phyloP scores from a whole-genome alignment of 2,888 invertebrate genomes.

The Caenorhabditis afra region DNA sequence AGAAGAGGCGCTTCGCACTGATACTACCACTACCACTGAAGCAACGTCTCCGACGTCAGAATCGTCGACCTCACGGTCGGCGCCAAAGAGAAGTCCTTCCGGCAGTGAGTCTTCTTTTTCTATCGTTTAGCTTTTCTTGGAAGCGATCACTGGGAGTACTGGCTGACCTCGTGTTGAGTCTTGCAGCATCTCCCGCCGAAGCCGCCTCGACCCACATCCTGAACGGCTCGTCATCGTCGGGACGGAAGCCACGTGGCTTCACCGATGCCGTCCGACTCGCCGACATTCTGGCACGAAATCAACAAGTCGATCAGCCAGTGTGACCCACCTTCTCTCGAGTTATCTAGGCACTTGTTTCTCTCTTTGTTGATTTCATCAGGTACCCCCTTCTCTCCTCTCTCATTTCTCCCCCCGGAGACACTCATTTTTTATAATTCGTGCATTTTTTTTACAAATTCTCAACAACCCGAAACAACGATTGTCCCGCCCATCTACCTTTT shows the following conservation, averaged over 20 bases:
- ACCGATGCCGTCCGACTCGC: conserved; percentile 71
- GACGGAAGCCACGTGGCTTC: conserved; percentile 66
- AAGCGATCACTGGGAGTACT: too few species aligned
- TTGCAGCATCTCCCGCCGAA: conserved; percentile 38
- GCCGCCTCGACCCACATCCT: conserved; percentile 34
- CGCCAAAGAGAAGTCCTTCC: too few species aligned
- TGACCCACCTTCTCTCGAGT: not conserved
- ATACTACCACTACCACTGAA: not conserved
- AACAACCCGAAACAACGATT: too few species aligned
- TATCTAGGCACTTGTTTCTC: conserved; percentile 25
- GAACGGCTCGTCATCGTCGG: conserved; percentile 53
- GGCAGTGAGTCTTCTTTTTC: conserved; percentile 16
- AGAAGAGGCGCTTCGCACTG: conserved; percentile 64
- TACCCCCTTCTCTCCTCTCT: not conserved
- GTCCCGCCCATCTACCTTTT: too few species aligned
- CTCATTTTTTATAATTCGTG: conserved; percentile 4
- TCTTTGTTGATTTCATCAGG: not conserved
- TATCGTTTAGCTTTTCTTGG: too few species aligned
- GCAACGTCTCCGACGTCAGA: conserved; percentile 1
- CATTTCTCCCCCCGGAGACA: not conserved
- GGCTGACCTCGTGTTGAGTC: conserved; percentile 10
- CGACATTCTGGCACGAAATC: conserved; percentile 61
- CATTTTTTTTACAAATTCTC: conserved; percentile 6
- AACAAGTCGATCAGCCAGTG: conserved; percentile 44
- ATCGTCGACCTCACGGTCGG: not conserved